Evolutionary conservation across 2,888 invertebrate species (phyloP).

Genomic region (Athalia cordata): DNA sequence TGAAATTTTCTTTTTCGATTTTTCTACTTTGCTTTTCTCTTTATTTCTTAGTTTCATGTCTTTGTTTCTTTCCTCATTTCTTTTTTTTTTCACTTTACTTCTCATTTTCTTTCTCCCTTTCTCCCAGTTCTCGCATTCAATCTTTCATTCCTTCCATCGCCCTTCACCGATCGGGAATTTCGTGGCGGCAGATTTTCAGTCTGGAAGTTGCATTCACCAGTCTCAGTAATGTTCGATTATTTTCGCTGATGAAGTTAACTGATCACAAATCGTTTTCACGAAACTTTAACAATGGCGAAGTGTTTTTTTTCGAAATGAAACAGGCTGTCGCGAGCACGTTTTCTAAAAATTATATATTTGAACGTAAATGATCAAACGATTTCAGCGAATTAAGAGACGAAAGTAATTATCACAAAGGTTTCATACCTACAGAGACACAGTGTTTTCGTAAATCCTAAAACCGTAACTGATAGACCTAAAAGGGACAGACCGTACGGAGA

Average conservation of each 20-base stretch:
- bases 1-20: neutral
- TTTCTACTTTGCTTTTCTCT: too few species aligned
- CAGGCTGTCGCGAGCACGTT: neutral
- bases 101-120: neutral
- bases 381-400: neutral
- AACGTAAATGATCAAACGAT: constrained; percentile 28
- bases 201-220: too few species aligned
- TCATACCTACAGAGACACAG: constrained; percentile 15
- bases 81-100: neutral
- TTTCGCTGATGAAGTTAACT: too few species aligned
- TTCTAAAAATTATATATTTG: constrained; percentile 10
- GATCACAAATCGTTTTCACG: too few species aligned
- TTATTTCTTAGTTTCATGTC: neutral
- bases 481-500: constrained; percentile 29
- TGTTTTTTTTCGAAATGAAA: neutral
- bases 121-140: neutral
- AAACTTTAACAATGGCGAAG: neutral
- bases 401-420: constrained; percentile 34
- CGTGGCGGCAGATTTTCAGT: too few species aligned
- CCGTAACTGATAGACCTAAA: constrained; percentile 19
- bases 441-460: constrained; percentile 36
- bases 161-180: neutral
- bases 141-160: neutral
- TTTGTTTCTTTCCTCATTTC: neutral
- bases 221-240: too few species aligned